Conservation (phyloP, 2,113 vertebrate species). For the Natator depressus region DNA sequence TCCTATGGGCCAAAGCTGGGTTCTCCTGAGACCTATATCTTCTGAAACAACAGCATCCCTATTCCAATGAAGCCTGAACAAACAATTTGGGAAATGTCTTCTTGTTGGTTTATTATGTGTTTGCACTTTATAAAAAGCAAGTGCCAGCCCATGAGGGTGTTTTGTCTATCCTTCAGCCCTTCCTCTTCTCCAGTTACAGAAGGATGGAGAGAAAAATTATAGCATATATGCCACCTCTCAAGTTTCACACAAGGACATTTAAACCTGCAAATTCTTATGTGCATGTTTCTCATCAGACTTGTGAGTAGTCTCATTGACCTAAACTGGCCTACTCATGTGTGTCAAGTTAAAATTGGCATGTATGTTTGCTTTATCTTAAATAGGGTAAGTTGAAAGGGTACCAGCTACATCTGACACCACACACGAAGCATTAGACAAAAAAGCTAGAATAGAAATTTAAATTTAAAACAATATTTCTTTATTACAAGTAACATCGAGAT, state of each 20-base stretch:
- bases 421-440: background rate
- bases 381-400: background rate
- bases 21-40: background rate
- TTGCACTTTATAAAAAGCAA: background rate
- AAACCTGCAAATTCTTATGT: background rate
- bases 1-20: background rate
- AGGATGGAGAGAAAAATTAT: background rate
- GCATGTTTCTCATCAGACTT: background rate
- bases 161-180: background rate
- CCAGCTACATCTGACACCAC: background rate
- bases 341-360: background rate
- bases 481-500: background rate
- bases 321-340: background rate
- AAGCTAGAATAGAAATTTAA: background rate
- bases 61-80: background rate
- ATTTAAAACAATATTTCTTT: background rate
- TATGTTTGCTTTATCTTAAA: background rate
- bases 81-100: background rate
- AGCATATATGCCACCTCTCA: background rate
- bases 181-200: background rate
- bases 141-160: background rate
- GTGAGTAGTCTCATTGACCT: background rate
- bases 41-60: background rate
- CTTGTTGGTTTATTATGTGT: rapidly evolving
- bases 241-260: background rate